These are phyloP conservation scores for Lottia gigantea DNA, from an alignment of 2,888 invertebrate genomes.

Conservation along the genomic window DNA sequence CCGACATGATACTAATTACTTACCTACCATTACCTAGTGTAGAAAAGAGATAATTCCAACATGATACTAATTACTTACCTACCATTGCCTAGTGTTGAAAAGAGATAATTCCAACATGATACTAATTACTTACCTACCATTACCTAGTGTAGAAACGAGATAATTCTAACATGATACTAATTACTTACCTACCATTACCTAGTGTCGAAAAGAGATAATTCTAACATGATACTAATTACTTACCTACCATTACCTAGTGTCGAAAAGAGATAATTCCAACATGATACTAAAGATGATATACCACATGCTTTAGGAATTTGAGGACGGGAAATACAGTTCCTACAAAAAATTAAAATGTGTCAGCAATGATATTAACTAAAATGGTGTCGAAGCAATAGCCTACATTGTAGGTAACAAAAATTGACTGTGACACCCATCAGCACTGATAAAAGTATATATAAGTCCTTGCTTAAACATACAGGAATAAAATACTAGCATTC, in stretches of 20 bases:
- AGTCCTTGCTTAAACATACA: too few species aligned
- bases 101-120: constrained; percentile 22
- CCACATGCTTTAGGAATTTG: constrained; percentile 64
- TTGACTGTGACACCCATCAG: too few species aligned
- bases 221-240: constrained; percentile 4
- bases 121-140: constrained; percentile 51
- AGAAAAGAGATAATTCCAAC: constrained; percentile 26
- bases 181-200: too few species aligned
- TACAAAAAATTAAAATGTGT: constrained; percentile 27
- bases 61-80: constrained; percentile 44
- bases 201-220: neutral
- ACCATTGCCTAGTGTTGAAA: constrained; percentile 59
- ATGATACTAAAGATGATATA: constrained; percentile 61
- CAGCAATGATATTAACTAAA: too few species aligned
- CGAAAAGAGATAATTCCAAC: constrained; percentile 64
- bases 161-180: constrained; percentile 64
- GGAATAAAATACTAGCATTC: too few species aligned
- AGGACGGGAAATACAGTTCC: constrained; percentile 64
- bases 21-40: constrained; percentile 37
- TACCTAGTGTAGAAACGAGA: constrained; percentile 59
- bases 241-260: constrained; percentile 62
- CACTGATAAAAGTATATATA: too few species aligned
- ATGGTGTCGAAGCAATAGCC: too few species aligned
- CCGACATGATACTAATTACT: constrained; percentile 57
- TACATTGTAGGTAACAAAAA: too few species aligned